Evolutionary conservation across 2,113 vertebrate species (phyloP).

Genomic region (Platichthys stellatus): DNA sequence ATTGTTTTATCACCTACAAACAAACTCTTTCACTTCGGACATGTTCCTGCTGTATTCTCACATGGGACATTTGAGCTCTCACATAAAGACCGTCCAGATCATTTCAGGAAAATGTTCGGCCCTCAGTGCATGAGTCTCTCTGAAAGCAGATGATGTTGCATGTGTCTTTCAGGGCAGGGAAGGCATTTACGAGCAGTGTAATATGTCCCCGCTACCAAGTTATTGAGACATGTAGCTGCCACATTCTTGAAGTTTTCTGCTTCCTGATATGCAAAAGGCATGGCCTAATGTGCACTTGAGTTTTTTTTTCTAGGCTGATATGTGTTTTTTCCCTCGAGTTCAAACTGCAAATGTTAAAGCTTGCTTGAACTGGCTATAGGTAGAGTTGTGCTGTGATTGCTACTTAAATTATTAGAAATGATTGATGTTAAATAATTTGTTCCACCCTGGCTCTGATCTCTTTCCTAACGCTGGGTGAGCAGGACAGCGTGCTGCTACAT

Average conservation of each 20-base stretch:
- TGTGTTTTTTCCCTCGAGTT: background rate
- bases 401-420: slow-evolving; percentile 59
- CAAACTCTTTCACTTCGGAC: too few species aligned
- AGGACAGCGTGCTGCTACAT: slow-evolving; percentile 53
- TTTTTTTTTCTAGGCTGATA: background rate
- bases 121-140: too few species aligned
- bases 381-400: slow-evolving; percentile 14
- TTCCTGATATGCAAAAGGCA: background rate
- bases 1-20: too few species aligned
- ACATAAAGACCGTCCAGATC: too few species aligned
- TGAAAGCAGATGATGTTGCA: too few species aligned
- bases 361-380: slow-evolving; percentile 40
- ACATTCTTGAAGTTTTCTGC: background rate
- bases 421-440: slow-evolving; percentile 56
- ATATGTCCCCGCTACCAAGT: too few species aligned
- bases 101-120: too few species aligned
- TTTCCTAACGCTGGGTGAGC: slow-evolving; percentile 1
- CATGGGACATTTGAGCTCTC: too few species aligned
- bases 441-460: slow-evolving; percentile 51
- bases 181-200: too few species aligned
- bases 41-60: too few species aligned
- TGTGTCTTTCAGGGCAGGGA: too few species aligned
- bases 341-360: slow-evolving; percentile 19
- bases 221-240: too few species aligned
- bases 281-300: background rate